phyloP scores from a whole-genome alignment of 1,140 invertebrate genomes.

The Penaeus chinensis region DNA sequence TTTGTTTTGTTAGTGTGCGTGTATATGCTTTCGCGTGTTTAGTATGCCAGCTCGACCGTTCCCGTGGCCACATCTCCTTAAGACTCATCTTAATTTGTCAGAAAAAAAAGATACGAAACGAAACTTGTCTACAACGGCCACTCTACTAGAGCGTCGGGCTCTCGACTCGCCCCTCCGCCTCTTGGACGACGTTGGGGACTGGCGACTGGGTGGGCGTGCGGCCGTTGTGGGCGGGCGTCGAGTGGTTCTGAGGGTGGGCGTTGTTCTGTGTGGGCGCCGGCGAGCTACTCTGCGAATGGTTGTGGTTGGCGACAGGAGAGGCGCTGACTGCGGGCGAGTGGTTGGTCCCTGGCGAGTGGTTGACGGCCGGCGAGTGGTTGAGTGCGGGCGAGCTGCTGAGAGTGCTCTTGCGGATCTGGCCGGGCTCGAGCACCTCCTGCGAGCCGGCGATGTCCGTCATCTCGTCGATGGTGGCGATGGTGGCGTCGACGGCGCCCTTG shows the following conservation, averaged over 20 bases:
- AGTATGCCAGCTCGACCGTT: too few species aligned
- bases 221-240: neutral
- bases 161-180: conserved; percentile 8
- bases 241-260: neutral
- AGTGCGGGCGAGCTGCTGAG: neutral
- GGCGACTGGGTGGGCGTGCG: too few species aligned
- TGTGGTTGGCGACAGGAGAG: neutral
- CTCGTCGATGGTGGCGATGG: conserved; percentile 68
- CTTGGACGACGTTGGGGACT: too few species aligned
- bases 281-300: neutral
- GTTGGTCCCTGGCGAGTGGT: neutral
- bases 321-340: conserved; percentile 2
- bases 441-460: conserved; percentile 67
- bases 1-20: too few species aligned
- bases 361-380: neutral
- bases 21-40: too few species aligned
- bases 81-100: neutral
- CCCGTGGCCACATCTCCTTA: neutral
- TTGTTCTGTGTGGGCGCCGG: conserved; percentile 1
- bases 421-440: conserved; percentile 35
- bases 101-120: neutral
- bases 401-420: neutral
- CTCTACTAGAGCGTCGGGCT: conserved; percentile 27
- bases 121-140: neutral
- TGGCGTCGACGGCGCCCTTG: conserved; percentile 59